Percentiles rank a stretch among this genome's conserved stretches.
phyloP scores from a whole-genome alignment of 2,113 vertebrate species.

The Toxotes jaculatrix region DNA sequence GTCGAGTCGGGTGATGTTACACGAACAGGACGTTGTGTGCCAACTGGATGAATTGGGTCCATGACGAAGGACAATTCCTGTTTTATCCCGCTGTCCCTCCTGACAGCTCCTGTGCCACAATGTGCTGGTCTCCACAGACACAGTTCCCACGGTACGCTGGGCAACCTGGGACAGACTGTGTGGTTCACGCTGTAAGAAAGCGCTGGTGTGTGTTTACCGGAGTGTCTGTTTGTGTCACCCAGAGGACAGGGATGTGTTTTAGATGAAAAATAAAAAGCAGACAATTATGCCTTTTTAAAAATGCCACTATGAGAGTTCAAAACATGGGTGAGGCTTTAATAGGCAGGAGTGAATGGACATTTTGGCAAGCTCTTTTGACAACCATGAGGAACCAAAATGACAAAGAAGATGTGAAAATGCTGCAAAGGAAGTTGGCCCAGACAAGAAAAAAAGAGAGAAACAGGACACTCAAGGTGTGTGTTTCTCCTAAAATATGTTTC shows the following conservation, averaged over 20 bases:
- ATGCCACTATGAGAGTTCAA: constrained; percentile 11
- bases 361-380: constrained; percentile 5
- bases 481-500: constrained; percentile 20
- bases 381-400: constrained; percentile 23
- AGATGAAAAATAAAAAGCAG: constrained; percentile 7
- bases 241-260: constrained; percentile 25
- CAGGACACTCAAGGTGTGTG: constrained; percentile 20
- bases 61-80: constrained; percentile 66
- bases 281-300: constrained; percentile 23
- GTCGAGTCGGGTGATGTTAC: constrained; percentile 72
- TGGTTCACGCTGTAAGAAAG: constrained; percentile 34
- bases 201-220: constrained; percentile 50
- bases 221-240: constrained; percentile 18
- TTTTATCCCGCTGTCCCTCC: constrained; percentile 69
- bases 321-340: constrained; percentile 26
- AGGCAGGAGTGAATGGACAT: not conserved
- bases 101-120: constrained; percentile 58
- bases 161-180: constrained; percentile 63
- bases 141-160: constrained; percentile 74
- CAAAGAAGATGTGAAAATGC: constrained; percentile 69
- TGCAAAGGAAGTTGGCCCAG: constrained; percentile 53
- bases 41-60: constrained; percentile 69
- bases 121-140: constrained; percentile 37
- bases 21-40: constrained; percentile 60
- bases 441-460: constrained; percentile 22